Conservation (phyloP, 2,797 vertebrate genomes). For the Rhinichthys osculus region DNA sequence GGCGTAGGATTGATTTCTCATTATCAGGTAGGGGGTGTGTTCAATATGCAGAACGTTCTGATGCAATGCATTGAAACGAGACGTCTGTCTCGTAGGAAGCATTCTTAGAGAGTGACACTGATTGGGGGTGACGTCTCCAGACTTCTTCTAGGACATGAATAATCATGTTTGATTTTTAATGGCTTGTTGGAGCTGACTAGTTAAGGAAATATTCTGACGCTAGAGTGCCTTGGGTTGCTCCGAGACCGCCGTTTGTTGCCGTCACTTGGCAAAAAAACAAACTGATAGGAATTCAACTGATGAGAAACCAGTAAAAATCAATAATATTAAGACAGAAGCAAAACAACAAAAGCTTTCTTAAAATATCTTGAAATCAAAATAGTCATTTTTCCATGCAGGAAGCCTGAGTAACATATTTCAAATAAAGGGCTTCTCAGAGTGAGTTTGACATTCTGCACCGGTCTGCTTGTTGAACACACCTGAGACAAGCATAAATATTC, state of each 20-base stretch:
- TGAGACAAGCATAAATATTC: constrained; percentile 43
- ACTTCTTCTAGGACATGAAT: constrained; percentile 43
- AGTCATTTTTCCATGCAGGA: constrained; percentile 9
- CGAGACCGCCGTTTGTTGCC: constrained; percentile 6
- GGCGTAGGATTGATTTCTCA: constrained; percentile 41
- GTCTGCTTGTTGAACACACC: constrained; percentile 64
- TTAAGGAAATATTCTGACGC: constrained; percentile 33
- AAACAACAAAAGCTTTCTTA: constrained; percentile 41
- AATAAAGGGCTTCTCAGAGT: constrained; percentile 28
- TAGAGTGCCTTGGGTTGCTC: constrained; percentile 39
- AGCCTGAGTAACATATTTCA: background rate
- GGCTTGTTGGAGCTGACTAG: constrained; percentile 38
- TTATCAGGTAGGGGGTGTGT: constrained; percentile 49
- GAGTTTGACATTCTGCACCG: constrained; percentile 46
- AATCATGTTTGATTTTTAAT: constrained; percentile 58
- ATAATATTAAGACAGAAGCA: constrained; percentile 43
- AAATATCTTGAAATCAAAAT: constrained; percentile 9
- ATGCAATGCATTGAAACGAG: constrained; percentile 53
- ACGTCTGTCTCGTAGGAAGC: constrained; percentile 31
- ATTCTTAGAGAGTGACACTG: constrained; percentile 43
- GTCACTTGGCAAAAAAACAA: constrained; percentile 13
- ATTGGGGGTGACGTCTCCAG: constrained; percentile 41
- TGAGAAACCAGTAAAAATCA: constrained; percentile 43
- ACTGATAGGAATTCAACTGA: constrained; percentile 45
- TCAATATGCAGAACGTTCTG: constrained; percentile 60